phyloP scores from a whole-genome alignment of 2,113 vertebrate genomes.

The Ciconia boyciana region DNA sequence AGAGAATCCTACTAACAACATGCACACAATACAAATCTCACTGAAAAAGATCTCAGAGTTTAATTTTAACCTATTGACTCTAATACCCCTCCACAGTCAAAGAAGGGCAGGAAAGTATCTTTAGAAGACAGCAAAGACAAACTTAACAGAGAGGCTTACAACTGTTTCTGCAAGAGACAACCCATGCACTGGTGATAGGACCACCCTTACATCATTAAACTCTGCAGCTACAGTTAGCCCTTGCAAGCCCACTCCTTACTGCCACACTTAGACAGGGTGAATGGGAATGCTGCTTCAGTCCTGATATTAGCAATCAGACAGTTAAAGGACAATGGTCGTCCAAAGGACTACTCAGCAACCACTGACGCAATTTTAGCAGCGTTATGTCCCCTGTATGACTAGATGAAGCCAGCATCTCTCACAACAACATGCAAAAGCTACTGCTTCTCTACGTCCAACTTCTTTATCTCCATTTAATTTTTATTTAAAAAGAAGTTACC shows the following conservation, averaged over 20 bases:
- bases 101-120: background rate
- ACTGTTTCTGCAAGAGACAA: background rate
- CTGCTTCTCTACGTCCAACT: background rate
- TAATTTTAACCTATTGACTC: background rate
- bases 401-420: background rate
- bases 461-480: background rate
- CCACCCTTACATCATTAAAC: background rate
- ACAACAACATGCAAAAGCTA: background rate
- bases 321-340: background rate
- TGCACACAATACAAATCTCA: background rate
- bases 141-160: background rate
- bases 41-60: background rate
- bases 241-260: background rate
- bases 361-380: background rate
- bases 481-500: background rate
- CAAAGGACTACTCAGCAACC: background rate
- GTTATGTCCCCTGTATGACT: accelerated
- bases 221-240: background rate
- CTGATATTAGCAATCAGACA: background rate
- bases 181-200: background rate
- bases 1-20: background rate
- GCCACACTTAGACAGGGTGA: background rate
- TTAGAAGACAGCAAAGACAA: background rate
- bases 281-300: background rate
- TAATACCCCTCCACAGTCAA: background rate